phyloP scores from a whole-genome alignment of 2,113 vertebrate genomes.

The Diphyllodes magnificus region DNA sequence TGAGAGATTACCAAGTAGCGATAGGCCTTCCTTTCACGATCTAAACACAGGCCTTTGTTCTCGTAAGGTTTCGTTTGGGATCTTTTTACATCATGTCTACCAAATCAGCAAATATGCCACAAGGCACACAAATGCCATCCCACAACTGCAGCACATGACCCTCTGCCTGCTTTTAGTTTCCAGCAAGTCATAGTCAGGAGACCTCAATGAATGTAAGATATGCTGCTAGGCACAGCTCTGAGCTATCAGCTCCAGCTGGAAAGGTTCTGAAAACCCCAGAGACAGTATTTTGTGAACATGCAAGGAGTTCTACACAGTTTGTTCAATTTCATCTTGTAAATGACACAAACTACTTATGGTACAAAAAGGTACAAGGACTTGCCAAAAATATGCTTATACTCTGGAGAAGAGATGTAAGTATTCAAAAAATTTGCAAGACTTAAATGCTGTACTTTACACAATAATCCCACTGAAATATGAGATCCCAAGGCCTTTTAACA shows the following conservation, averaged over 20 bases:
- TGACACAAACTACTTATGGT: rapidly evolving
- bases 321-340: not conserved
- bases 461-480: not conserved
- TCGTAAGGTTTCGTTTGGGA: rapidly evolving
- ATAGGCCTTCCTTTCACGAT: not conserved
- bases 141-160: not conserved
- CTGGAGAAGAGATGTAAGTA: not conserved
- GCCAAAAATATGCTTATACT: not conserved
- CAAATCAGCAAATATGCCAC: not conserved
- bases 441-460: not conserved
- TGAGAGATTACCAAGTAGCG: not conserved
- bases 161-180: not conserved
- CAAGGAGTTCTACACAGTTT: not conserved
- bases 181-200: not conserved
- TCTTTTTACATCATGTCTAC: not conserved
- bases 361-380: not conserved
- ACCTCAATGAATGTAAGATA: not conserved
- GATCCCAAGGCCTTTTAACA: not conserved
- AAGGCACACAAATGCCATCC: not conserved
- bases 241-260: not conserved
- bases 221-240: not conserved
- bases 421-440: not conserved
- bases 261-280: not conserved
- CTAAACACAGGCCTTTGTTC: not conserved
- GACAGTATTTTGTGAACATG: not conserved